A percentile compares a stretch with the other conserved stretches of the same genome.
These are phyloP conservation scores for Oxytorus armatus DNA, from an alignment of 2,888 invertebrate genomes.

Conservation along the genomic window DNA sequence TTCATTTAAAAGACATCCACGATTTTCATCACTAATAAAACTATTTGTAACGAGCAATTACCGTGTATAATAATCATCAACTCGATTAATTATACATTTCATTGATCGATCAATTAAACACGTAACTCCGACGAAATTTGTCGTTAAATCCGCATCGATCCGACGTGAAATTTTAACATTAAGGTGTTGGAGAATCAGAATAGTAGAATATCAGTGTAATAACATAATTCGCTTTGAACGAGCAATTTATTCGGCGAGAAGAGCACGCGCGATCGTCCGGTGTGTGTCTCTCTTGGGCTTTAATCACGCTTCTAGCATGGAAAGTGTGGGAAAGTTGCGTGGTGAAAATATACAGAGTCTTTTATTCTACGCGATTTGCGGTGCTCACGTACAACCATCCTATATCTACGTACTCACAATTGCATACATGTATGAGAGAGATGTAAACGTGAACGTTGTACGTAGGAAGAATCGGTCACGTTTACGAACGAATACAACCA, in stretches of 20 bases:
- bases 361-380: conserved; percentile 68
- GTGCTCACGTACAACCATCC: conserved; percentile 40
- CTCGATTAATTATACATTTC: not conserved
- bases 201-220: conserved; percentile 40
- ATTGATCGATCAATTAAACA: not conserved
- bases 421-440: conserved; percentile 17
- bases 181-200: conserved; percentile 10
- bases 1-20: not conserved
- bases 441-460: conserved; percentile 40
- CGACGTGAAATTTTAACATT: not conserved
- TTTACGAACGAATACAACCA: conserved; percentile 63
- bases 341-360: conserved; percentile 79
- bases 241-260: conserved; percentile 53
- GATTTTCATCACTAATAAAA: not conserved
- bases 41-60: not conserved
- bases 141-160: not conserved
- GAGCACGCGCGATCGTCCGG: conserved; percentile 49
- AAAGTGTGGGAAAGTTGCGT: conserved; percentile 83
- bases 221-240: conserved; percentile 56
- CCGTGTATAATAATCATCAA: not conserved
- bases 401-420: conserved; percentile 13
- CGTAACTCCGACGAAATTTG: not conserved
- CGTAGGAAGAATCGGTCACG: conserved; percentile 60
- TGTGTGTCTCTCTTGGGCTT: conserved; percentile 54
- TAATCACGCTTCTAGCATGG: conserved; percentile 74